Conservation (phyloP, 2,888 invertebrate species). For the Camponotus fellah region DNA sequence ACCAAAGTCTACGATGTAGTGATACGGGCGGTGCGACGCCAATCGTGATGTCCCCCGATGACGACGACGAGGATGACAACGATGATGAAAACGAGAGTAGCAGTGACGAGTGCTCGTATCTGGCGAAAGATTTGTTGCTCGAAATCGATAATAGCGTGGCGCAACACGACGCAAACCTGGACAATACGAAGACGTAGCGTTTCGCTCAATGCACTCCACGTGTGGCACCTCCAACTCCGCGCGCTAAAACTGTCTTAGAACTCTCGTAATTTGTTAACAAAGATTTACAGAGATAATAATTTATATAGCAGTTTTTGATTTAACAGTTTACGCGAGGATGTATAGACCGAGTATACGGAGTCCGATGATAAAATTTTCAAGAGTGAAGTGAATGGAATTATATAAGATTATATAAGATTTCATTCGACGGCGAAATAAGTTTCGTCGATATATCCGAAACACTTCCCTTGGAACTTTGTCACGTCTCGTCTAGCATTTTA, state of each 20-base stretch:
- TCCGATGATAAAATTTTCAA: conserved; percentile 11
- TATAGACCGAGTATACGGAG: conserved; percentile 61
- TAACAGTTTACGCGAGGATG: conserved; percentile 68
- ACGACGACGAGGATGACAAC: background rate
- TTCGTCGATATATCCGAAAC: background rate
- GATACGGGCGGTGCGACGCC: conserved; percentile 57
- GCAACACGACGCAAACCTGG: conserved; percentile 50
- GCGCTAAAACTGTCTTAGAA: conserved; percentile 55
- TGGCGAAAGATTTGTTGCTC: conserved; percentile 52
- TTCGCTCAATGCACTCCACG: conserved; percentile 30
- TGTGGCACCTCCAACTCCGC: background rate
- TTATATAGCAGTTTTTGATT: conserved; percentile 69
- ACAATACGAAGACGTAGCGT: conserved; percentile 72
- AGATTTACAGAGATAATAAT: conserved; percentile 74
- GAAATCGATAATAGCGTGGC: conserved; percentile 48
- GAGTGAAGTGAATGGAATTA: background rate
- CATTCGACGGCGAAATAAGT: conserved; percentile 10
- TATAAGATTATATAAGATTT: background rate
- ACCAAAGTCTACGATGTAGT: conserved; percentile 74
- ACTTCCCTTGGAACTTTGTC: conserved; percentile 5
- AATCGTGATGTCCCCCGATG: background rate
- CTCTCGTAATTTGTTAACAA: conserved; percentile 72
- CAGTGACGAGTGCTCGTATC: conserved; percentile 48
- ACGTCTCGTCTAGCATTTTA: background rate
- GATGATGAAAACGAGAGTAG: conserved; percentile 48